Percentiles rank a stretch among this genome's conserved stretches.
These are phyloP conservation scores for Pteropus rufus DNA, from an alignment of 2,797 vertebrate genomes.

Conservation along the genomic window DNA sequence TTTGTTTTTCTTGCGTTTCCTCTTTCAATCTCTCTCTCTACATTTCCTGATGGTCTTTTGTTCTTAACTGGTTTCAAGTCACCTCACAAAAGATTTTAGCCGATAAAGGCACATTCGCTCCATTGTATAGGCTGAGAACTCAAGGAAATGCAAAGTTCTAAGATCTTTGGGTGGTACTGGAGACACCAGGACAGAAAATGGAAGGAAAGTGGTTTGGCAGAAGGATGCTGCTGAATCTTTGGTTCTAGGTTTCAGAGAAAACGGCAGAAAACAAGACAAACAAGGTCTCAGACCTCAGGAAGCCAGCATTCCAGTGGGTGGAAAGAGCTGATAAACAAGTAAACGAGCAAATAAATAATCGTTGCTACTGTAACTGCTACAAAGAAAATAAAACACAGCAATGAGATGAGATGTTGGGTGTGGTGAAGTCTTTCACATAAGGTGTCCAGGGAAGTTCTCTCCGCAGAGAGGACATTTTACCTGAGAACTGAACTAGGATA, in stretches of 20 bases:
- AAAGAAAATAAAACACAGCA: not conserved
- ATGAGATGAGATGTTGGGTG: not conserved
- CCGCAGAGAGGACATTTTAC: not conserved
- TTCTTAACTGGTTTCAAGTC: constrained; percentile 31
- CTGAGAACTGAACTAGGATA: not conserved
- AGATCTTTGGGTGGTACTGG: not conserved
- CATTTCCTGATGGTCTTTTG: not conserved
- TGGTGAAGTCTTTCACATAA: not conserved
- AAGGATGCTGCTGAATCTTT: not conserved
- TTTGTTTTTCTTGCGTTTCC: constrained; percentile 25
- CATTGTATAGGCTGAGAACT: not conserved
- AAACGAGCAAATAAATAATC: not conserved
- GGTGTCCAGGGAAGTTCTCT: not conserved
- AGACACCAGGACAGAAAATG: not conserved
- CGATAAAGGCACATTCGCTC: not conserved
- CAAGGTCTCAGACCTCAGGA: not conserved
- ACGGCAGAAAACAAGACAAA: not conserved
- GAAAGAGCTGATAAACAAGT: not conserved
- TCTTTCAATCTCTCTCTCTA: not conserved
- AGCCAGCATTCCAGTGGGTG: not conserved
- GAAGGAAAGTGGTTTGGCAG: not conserved
- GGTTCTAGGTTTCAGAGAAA: not conserved
- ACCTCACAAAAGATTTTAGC: not conserved
- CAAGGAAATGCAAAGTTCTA: not conserved
- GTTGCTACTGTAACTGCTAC: not conserved